Base-by-base conservation (phyloP, 2,113 vertebrate genomes). In the Pituophis catenifer region DNA sequence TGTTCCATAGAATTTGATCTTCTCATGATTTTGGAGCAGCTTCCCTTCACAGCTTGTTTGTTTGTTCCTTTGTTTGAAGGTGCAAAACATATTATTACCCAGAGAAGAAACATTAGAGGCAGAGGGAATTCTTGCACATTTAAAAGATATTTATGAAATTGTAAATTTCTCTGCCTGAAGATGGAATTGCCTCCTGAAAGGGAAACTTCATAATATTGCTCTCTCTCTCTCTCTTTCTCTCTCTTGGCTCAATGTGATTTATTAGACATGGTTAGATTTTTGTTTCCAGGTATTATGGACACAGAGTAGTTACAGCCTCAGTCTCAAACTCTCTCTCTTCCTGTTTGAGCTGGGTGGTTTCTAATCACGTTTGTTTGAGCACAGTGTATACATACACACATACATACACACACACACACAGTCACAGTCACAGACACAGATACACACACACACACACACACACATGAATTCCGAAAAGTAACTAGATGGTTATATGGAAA, bases 21-120 rank as follows among this genome's bases (percentile, higher is more conserved):
- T 8, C 75, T 90, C 91, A 13, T 90, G 90, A 52, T 58, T 93
- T 44, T 92, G 57, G 1, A 95, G 50, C 94, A 91, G 59, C 87
- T 2, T 0, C 0, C 5, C 13, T 92, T 90, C 59, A 50, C 0
- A 93, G 58, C 1, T 75, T 29, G 62, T 3, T 19, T 89, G 57
- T 86, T 81, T 44, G 33, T 81, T 81, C 17, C 17, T 44, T 44
- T 81, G n/a, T 81, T 88, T 53, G 52, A 55, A 54, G n/a, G 26
- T 90, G 57, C 3, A 91, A 93, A 92, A 0, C 2, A 89, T 89
- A 52, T 62, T 94, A 94, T 62, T 90, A 13, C 11, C 11, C 7
- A 3, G 6, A 88, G 52, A 91, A 92, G 2, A 94, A 91, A 93
- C 65, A 50, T 38, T 8, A 23, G 90, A 93, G 89, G 7, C 52